These are phyloP conservation scores for Onychostoma macrolepis DNA, from an alignment of 2,113 vertebrate genomes.

Conservation along the genomic window DNA sequence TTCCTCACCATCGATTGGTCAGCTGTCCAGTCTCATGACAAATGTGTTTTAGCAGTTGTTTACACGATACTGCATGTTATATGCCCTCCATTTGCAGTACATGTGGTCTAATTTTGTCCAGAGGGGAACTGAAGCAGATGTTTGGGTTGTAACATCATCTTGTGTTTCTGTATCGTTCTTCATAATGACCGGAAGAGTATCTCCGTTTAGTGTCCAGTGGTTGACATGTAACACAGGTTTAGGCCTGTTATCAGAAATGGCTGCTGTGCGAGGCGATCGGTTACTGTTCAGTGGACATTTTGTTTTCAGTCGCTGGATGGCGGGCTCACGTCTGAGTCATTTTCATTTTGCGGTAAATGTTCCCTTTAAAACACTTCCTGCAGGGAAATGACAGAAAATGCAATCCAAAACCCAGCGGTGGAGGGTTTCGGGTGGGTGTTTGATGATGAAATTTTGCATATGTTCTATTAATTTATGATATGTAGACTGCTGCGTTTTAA, in stretches of 20 bases:
- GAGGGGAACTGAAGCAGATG: neutral
- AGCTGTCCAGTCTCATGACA: neutral
- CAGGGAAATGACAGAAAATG: neutral
- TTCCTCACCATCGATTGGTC: neutral
- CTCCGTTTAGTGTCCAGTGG: no score
- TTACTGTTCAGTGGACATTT: neutral
- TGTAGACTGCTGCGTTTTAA: neutral
- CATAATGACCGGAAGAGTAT: no score
- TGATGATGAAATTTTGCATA: neutral
- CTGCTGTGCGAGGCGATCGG: neutral
- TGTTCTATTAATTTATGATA: neutral
- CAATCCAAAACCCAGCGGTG: neutral
- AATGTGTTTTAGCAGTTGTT: neutral
- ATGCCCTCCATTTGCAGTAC: neutral
- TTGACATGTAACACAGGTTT: neutral
- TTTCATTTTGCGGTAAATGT: neutral
- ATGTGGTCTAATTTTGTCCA: neutral
- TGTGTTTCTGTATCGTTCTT: neutral
- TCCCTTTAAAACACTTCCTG: neutral
- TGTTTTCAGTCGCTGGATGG: conserved; percentile 9
- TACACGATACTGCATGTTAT: no score
- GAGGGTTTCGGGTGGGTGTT: neutral
- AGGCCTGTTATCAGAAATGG: conserved; percentile 4
- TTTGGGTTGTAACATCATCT: neutral
- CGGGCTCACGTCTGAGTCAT: neutral